Base-by-base conservation (phyloP, 2,113 vertebrate genomes). In the Spea bombifrons region DNA sequence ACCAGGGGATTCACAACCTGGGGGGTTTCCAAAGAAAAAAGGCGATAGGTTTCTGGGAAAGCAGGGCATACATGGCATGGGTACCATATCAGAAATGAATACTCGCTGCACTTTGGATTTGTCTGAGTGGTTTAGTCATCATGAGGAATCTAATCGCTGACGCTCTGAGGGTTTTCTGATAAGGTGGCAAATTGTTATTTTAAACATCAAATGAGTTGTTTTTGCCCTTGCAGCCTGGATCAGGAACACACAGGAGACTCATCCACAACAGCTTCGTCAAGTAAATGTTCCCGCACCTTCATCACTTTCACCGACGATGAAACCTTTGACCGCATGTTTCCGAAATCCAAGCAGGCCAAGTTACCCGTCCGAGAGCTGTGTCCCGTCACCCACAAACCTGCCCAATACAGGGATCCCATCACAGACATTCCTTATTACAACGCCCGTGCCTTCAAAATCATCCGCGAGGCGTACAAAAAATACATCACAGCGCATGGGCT, bases 381-480 rank as follows among this genome's bases (percentile, higher is more conserved):
- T 84, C 97, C 97, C 0, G 97, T 98, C 53, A 98, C 96, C 43
- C 97, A 99, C 84, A 94, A 93, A 17, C 91, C 94, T 0, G 96
- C 96, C 0, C 86, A 95, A 0, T 99, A 99, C 89, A 90, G 95
- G 0, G 97, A 99, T 86, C 97, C 96, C 5, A 93, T 99, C 83
- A 99, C 97, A 0, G 97, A 98, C 85, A 98, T 98, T 73, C 96
- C 96, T 0, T 99, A 98, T 0, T 92, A 95, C 74, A 96, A 93
- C 80, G 88, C 92, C 3, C 92, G 94, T 2, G 94, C 96, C 77
- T 98, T 98, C 91, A 94, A 95, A 77, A 98, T 98, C 89, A 97
- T 98, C 86, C 93, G 96, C 0, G 97, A 99, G 71, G 95, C 96
- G 0, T 98, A 98, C 86, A 92, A 94, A 55, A 99, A 98, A 55